Base-by-base conservation (phyloP, 1,140 invertebrate genomes). In the Euwallacea fornicatus region DNA sequence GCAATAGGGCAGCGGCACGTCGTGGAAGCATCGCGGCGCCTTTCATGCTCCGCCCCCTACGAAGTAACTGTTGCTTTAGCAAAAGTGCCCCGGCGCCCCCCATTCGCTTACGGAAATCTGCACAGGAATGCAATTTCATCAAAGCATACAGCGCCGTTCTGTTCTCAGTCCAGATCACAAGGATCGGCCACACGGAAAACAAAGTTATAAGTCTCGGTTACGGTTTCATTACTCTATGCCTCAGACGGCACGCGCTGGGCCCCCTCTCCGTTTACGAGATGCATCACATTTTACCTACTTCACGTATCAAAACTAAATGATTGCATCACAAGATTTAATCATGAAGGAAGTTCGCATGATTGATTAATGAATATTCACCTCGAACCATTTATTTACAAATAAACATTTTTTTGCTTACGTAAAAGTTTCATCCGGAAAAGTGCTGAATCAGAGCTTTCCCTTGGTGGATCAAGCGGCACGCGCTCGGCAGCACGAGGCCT, bases 101-200 rank as follows among this genome's bases (percentile, higher is more conserved):
- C 53, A 66, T 72, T 73, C 77, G 74, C 78, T 79, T 74, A 81
- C 80, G 80, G 80, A 81, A 80, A 80, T 81, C 77, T 81, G 78
- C 78, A 80, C 78, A 80, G 76, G 78, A 81, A 82, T 80, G 78
- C 77, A 81, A 81, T 80, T 79, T 81, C 79, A 80, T 79, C 78
- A 79, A 80, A 78, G 78, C 78, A 76, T 74, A 78, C 74, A 78
- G 73, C 76, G 73, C 75, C 70, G 76, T 76, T 74, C 73, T 76
- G 74, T 78, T 79, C 76, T 78, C 70, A 79, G 76, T 78, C 76
- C 75, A 75, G 78, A 81, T 81, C 79, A 81, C 78, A 80, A 73
- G 78, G 76, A 68, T 74, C 80, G 79, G 75, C 79, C 80, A 79
- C 77, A 80, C 75, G 79, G 80, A 81, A 81, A 81, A 81, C 79